phyloP scores from a whole-genome alignment of 1,140 invertebrate genomes.

The Drosophila varians region DNA sequence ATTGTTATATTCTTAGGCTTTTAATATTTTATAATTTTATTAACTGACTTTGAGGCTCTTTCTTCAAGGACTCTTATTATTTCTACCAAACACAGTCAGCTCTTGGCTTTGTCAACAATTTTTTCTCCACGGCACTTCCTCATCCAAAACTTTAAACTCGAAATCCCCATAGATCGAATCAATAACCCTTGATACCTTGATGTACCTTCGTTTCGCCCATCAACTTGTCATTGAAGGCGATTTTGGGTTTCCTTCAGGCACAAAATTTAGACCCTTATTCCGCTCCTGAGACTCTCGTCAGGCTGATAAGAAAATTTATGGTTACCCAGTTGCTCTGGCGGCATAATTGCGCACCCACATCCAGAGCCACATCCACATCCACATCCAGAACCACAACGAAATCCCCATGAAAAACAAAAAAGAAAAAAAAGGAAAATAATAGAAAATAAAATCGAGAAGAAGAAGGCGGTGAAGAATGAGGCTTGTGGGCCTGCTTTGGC shows the following conservation, averaged over 20 bases:
- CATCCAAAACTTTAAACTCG: too few relatives aligned
- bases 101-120: too few relatives aligned
- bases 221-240: not conserved
- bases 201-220: too few relatives aligned
- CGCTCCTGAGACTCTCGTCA: slow-evolving; percentile 59
- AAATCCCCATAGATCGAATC: too few relatives aligned
- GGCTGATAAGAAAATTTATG: slow-evolving; percentile 79
- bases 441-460: not conserved
- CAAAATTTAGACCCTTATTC: not conserved
- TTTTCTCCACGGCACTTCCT: too few relatives aligned
- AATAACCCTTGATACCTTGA: too few relatives aligned
- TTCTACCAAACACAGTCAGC: too few relatives aligned
- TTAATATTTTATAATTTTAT: too few relatives aligned
- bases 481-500: slow-evolving; percentile 54
- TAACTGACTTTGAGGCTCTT: too few relatives aligned
- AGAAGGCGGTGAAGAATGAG: slow-evolving; percentile 6
- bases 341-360: slow-evolving; percentile 80
- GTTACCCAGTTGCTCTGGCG: slow-evolving; percentile 66
- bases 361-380: slow-evolving; percentile 8
- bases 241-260: not conserved
- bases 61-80: too few relatives aligned
- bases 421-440: not conserved
- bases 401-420: slow-evolving; percentile 21
- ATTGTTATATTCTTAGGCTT: too few relatives aligned
- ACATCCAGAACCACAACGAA: slow-evolving; percentile 18